A percentile compares a stretch with the other conserved stretches of the same genome.
Conservation (phyloP, 1,140 invertebrate genomes). For the Neelides sp. region DNA sequence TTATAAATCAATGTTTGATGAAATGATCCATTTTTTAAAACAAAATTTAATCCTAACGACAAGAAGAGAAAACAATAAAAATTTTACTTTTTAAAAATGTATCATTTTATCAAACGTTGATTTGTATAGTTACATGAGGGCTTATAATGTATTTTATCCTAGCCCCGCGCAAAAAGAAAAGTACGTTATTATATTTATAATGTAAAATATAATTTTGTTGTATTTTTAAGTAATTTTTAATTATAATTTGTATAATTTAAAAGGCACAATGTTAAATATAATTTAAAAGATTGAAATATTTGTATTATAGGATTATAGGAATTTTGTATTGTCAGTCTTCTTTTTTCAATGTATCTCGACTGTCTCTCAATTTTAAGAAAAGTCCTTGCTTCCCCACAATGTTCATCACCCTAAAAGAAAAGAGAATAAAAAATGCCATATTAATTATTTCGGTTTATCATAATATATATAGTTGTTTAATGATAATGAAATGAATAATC, state of each 20-base stretch:
- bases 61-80: too few relatives aligned
- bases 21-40: too few relatives aligned
- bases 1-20: too few relatives aligned
- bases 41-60: too few relatives aligned
- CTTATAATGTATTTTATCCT: too few relatives aligned
- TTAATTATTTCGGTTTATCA: not conserved
- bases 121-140: too few relatives aligned
- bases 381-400: slow-evolving; percentile 2
- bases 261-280: not conserved
- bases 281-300: not conserved
- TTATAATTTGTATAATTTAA: not conserved
- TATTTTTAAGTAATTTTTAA: not conserved
- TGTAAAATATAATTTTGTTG: not conserved
- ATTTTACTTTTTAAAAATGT: too few relatives aligned
- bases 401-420: slow-evolving; percentile 6
- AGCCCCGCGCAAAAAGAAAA: too few relatives aligned
- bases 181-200: not conserved
- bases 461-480: not conserved
- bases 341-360: slow-evolving; percentile 18
- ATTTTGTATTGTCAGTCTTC: slow-evolving; percentile 4
- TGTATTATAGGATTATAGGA: too few relatives aligned
- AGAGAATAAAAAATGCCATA: not conserved
- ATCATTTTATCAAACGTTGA: too few relatives aligned
- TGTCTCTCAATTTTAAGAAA: slow-evolving; percentile 20
- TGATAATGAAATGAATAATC: not conserved